Base-by-base conservation (phyloP, 2,797 vertebrate genomes). In the Uromys caudimaculatus region DNA sequence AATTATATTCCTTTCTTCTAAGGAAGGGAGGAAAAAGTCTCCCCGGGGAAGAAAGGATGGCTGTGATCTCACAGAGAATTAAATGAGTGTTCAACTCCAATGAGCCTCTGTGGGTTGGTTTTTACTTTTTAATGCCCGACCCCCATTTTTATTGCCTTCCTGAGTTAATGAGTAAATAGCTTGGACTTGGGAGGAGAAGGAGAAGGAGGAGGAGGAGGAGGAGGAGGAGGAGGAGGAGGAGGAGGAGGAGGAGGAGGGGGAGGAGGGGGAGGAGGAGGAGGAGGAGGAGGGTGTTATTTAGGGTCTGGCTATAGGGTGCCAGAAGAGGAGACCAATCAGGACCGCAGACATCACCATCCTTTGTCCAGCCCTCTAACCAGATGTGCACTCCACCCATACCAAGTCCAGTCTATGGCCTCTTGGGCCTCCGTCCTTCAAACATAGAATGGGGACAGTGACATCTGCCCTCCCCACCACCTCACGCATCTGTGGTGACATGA, bases 1-100 rank as follows among this genome's bases (percentile, higher is more conserved):
- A 94, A 95, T 93, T 93, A 56, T 2, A 93, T 56, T 93, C 91
- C 92, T 97, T 97, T 97, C 93, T 97, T 97, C 91, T 94, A 90
- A 95, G 95, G 86, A 92, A 97, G 27, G 38, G 81, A 47, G 92
- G 11, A 10, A 24, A 50, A 71, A 89, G 50, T n/a, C n/a, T 95
- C 93, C 83, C 92, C 88, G 67, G 90, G 79, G 93, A 76, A 93
- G 93, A 47, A 93, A 44, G 95, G 85, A 97, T 77, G 58, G 71
- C 92, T 94, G 77, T 3, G 4, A 94, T 89, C 90, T 82, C 47
- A 71, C 0, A 0, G 75, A 67, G 32, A 56, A 62, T 75, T 94
- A 23, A 96, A 95, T 75, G 76, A 41, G 4, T 50, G 88, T 47
- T 91, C 89, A 97, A 95, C 85, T 52, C 58, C 16, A 44, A 84